Base-by-base conservation (phyloP, 2,113 vertebrate genomes). In the Pelvicachromis taeniatus region DNA sequence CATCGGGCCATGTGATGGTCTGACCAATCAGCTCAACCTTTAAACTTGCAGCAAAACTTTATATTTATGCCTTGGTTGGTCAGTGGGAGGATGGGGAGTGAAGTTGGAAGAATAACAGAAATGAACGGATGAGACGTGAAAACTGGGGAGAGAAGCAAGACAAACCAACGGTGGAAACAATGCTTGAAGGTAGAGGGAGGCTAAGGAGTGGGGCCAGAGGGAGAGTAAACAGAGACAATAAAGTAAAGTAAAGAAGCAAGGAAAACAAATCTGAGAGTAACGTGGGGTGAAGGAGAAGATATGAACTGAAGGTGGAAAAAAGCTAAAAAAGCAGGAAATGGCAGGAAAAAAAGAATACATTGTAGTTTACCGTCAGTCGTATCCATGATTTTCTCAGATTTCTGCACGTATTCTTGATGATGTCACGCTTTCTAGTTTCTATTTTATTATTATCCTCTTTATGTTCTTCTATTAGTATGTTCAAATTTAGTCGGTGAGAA, bases 81-180 rank as follows among this genome's bases (percentile, higher is more conserved):
- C 61, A 89, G 35, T n/a, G 83, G 83, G 84, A 75, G 42, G 42
- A 50, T 75, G 65, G 75, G 33, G 77, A 33, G 6, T 6, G 77
- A 82, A 83, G 89, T 56, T 61, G 79, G 86, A 87, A 81, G 83
- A 89, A 83, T 73, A 92, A 92, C 88, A 92, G 82, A 88, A 85
- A 90, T 92, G 89, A 93, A 91, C 77, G 88, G 85, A 91, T 88
- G 86, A 94, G 92, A 89, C 81, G 92, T 63, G 84, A 90, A 83
- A 86, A 91, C 52, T 48, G 56, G 5, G 63, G 29, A 82, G 81
- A 40, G 78, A 91, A 52, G 86, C 78, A 61, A 81, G 78, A 81
- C 14, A 59, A 77, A 52, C 58, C 78, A 73, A 70, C 50, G 13
- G 75, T 56, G 84, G 85, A 85, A 85, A 84, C 31, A 82, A 26